Conservation (phyloP, 2,113 vertebrate species). For the Nannospalax galili region DNA sequence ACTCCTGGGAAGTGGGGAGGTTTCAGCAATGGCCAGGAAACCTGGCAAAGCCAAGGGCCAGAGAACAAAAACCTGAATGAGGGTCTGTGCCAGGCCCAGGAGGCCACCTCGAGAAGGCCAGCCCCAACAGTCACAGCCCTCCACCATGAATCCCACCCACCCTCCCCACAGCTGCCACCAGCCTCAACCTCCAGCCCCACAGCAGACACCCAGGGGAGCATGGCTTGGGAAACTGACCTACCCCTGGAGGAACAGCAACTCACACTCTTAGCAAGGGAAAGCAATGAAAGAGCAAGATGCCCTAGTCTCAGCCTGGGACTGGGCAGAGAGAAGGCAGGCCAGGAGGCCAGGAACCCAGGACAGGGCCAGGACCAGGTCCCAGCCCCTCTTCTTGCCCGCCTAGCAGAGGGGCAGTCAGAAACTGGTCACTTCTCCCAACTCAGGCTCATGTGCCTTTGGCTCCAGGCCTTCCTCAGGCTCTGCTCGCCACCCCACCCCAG, state of each 20-base stretch:
- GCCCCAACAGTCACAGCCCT: background rate
- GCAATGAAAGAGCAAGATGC: background rate
- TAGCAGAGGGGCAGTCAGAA: background rate
- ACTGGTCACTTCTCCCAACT: slow-evolving; percentile 62
- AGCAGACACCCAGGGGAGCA: background rate
- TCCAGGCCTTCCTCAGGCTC: slow-evolving; percentile 33
- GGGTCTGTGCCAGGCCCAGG: background rate
- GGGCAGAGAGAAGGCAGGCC: background rate
- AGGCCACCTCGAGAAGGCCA: rapidly evolving
- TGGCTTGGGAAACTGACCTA: background rate
- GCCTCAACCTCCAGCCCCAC: slow-evolving; percentile 4
- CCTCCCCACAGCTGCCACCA: background rate
- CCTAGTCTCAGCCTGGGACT: background rate
- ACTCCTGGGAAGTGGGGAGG: background rate
- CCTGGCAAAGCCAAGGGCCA: background rate
- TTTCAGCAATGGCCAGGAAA: background rate
- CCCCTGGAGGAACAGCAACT: background rate
- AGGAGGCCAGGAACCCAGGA: background rate
- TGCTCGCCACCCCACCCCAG: slow-evolving; percentile 21
- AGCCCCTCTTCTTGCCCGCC: background rate
- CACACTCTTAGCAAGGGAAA: background rate
- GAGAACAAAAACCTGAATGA: background rate
- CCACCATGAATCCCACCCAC: background rate
- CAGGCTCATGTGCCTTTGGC: slow-evolving; percentile 45
- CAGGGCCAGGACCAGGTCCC: background rate